phyloP scores from a whole-genome alignment of 2,888 invertebrate species.

The Drosophila rubida region DNA sequence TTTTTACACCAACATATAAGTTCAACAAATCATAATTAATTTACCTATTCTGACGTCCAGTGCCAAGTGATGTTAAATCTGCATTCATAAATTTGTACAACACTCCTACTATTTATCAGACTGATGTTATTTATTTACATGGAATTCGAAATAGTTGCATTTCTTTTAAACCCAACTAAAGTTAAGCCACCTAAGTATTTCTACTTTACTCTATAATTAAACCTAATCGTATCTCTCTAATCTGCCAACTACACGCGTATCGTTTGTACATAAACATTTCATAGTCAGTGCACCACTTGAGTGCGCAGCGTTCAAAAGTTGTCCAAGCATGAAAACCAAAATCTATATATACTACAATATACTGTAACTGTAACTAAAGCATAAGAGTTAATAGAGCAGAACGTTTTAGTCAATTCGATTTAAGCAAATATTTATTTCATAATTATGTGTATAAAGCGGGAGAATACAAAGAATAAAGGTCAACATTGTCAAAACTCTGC shows the following conservation, averaged over 20 bases:
- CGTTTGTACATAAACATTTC: conserved; percentile 47
- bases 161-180: conserved; percentile 46
- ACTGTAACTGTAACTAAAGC: conserved; percentile 30
- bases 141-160: conserved; percentile 45
- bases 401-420: conserved; percentile 72
- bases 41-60: too few species aligned
- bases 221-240: conserved; percentile 28
- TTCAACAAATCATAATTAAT: too few species aligned
- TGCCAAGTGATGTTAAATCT: conserved; percentile 31
- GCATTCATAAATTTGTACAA: conserved; percentile 8
- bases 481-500: conserved; percentile 30
- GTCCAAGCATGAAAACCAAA: conserved; percentile 62
- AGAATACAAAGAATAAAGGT: conserved; percentile 50
- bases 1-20: too few species aligned
- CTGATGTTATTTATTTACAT: conserved; percentile 65
- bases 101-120: conserved; percentile 56
- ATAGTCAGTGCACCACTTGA: conserved; percentile 16
- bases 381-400: conserved; percentile 74
- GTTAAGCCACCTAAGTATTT: conserved; percentile 48
- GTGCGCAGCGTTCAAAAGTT: conserved; percentile 32
- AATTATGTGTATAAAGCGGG: conserved; percentile 56
- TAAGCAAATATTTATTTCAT: conserved; percentile 74
- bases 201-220: conserved; percentile 12
- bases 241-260: conserved; percentile 29
- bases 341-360: conserved; percentile 29